Base-by-base conservation (phyloP, 2,113 vertebrate genomes). In the Pelobates fuscus region DNA sequence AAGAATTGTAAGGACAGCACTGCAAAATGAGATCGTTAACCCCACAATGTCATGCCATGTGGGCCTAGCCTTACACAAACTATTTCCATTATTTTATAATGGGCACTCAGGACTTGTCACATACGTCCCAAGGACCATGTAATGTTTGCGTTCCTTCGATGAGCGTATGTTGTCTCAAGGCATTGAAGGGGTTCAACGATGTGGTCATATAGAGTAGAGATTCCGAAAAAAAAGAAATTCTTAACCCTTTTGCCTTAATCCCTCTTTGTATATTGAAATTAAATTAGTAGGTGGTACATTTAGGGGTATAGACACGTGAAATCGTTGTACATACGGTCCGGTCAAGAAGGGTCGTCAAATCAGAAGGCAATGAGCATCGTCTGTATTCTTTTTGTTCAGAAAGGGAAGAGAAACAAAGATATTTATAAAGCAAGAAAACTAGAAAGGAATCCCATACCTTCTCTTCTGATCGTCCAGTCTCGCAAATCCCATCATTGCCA, bases 241-340 rank as follows among this genome's bases (percentile, higher is more conserved):
- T 86, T 67, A 88, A 86, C 78, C 89, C 91, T 92, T 57, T 95
- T 96, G 96, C 96, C 97, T 98, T 98, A 97, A 97, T 94, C 93
- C 93, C 91, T 95, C 90, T 88, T 82, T 92, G 89, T 92, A 94
- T n/a, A n/a, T 91, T 92, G 82, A n/a, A 88, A 85, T 79, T 81
- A 78, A 77, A 78, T 87, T 85, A 83, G 78, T 76, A 75, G 78
- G 79, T 81, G 84, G 78, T 81, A 52, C 37, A 43, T 6, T 52
- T 46, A n/a, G 2, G 8, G 46, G 49, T 30, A 41, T 74, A 52
- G 52, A 41, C 44, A 60, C 20, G 20, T 52, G 37, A 32, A 44
- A 60, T 59, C 54, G 5, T 59, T 55, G 18, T 29, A 30, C 32
- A 30, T 46, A 43, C 49, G 65, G 30, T 61, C 54, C 65, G 32